phyloP scores from a whole-genome alignment of 2,113 vertebrate genomes.

The Albula goreensis region DNA sequence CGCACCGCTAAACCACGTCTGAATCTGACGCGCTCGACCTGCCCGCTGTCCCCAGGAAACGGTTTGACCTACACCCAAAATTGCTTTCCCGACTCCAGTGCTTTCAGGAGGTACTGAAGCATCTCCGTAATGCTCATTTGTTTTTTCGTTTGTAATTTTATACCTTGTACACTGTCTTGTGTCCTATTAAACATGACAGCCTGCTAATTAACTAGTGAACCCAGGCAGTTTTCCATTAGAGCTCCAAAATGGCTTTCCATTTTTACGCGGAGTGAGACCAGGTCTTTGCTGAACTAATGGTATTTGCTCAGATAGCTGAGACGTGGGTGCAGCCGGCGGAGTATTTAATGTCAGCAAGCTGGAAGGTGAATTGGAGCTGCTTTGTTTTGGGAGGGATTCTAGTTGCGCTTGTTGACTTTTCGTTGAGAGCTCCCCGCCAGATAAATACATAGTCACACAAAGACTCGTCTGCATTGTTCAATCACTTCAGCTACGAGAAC shows the following conservation, averaged over 20 bases:
- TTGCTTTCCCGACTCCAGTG: not conserved
- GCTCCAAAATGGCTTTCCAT: not conserved
- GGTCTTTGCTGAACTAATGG: not conserved
- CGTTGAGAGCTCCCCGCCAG: not conserved
- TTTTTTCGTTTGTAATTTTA: constrained; percentile 40
- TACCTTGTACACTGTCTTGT: constrained; percentile 31
- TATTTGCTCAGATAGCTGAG: constrained; percentile 21
- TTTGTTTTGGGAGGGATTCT: not conserved
- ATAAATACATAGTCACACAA: not conserved
- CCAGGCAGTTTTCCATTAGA: constrained; percentile 16
- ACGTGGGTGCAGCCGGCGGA: not conserved
- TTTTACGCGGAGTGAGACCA: not conserved
- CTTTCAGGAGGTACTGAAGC: not conserved
- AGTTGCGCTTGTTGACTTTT: not conserved
- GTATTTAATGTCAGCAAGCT: not conserved
- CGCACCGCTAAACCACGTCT: not conserved
- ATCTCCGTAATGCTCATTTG: constrained; percentile 21
- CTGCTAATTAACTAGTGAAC: constrained; percentile 39
- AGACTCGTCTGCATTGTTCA: not conserved
- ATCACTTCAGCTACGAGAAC: not conserved
- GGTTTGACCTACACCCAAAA: not conserved
- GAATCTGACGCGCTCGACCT: too few relatives aligned
- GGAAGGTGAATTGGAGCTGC: not conserved
- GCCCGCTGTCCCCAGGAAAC: not conserved
- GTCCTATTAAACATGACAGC: constrained; percentile 44